phyloP scores from a whole-genome alignment of 2,888 invertebrate species.

The Drosophila bunnanda region DNA sequence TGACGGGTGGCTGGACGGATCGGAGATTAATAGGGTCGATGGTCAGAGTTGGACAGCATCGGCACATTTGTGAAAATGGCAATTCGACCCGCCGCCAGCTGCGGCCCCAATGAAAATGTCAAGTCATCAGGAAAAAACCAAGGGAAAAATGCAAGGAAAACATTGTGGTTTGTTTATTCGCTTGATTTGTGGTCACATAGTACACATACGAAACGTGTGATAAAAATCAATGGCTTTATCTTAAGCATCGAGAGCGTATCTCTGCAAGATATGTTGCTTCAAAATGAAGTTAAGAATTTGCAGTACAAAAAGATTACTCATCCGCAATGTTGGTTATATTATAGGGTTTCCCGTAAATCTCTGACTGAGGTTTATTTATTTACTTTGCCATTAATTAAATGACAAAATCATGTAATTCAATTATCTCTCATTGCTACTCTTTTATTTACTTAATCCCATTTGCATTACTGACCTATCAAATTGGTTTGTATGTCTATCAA shows the following conservation, averaged over 20 bases:
- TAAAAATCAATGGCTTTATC: slow-evolving; percentile 17
- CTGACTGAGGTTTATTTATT: background rate
- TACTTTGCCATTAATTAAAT: background rate
- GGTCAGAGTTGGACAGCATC: slow-evolving; percentile 30
- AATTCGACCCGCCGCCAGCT: slow-evolving; percentile 22
- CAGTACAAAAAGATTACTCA: background rate
- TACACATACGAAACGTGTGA: slow-evolving; percentile 4
- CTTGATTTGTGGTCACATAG: slow-evolving; percentile 17
- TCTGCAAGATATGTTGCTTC: too few relatives aligned
- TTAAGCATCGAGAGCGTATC: background rate
- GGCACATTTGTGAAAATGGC: slow-evolving; percentile 25
- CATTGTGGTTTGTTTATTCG: slow-evolving; percentile 17
- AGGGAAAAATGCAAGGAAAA: slow-evolving; percentile 3
- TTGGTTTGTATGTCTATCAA: background rate
- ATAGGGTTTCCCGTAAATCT: background rate
- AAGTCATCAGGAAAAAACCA: slow-evolving; percentile 39
- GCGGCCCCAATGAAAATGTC: slow-evolving; percentile 31
- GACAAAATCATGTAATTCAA: background rate
- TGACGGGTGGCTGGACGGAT: slow-evolving; percentile 11
- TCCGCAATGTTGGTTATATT: background rate
- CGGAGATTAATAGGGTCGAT: slow-evolving; percentile 41
- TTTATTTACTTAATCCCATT: slow-evolving; percentile 14
- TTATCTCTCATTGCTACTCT: background rate
- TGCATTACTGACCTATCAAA: slow-evolving; percentile 21
- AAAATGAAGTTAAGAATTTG: background rate